Percentiles rank a stretch among this genome's conserved stretches.
These are phyloP conservation scores for Congeria kusceri DNA, from an alignment of 2,888 invertebrate genomes.

Conservation along the genomic window DNA sequence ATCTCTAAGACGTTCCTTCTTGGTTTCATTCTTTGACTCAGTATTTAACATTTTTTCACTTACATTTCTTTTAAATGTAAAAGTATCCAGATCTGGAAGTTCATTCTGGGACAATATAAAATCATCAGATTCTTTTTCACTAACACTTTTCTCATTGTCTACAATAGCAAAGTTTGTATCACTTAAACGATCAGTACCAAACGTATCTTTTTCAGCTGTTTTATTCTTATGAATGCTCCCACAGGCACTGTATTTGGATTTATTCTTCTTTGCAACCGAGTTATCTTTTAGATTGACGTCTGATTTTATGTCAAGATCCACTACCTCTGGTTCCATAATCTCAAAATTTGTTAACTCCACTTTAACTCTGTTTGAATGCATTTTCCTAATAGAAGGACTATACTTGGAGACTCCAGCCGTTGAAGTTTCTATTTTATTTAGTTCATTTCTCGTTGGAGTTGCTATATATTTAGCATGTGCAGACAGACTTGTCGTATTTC, in stretches of 20 bases:
- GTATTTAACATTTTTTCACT: neutral
- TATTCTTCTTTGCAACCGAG: too few relatives aligned
- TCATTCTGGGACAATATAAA: slow-evolving; percentile 8
- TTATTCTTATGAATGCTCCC: too few relatives aligned
- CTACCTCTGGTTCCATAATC: slow-evolving; percentile 17
- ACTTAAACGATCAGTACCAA: neutral
- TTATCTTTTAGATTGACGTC: slow-evolving; percentile 22
- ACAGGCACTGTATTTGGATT: too few relatives aligned
- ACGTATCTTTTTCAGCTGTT: too few relatives aligned
- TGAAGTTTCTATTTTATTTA: neutral
- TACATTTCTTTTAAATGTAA: neutral
- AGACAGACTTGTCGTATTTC: too few relatives aligned
- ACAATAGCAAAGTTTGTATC: neutral
- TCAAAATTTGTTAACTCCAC: neutral
- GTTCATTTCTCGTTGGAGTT: neutral
- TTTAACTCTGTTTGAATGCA: neutral
- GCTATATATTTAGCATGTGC: too few relatives aligned
- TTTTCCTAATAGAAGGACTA: slow-evolving; percentile 14
- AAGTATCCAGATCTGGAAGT: slow-evolving; percentile 26
- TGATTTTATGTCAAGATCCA: slow-evolving; percentile 10
- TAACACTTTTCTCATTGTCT: neutral
- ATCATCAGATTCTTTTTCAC: neutral
- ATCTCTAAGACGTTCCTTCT: neutral
- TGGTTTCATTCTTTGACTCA: neutral
- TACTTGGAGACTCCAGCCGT: slow-evolving; percentile 21